A percentile compares a stretch with the other conserved stretches of the same genome.
phyloP scores from a whole-genome alignment of 2,888 invertebrate species.

The Ceratothoa steindachneri region DNA sequence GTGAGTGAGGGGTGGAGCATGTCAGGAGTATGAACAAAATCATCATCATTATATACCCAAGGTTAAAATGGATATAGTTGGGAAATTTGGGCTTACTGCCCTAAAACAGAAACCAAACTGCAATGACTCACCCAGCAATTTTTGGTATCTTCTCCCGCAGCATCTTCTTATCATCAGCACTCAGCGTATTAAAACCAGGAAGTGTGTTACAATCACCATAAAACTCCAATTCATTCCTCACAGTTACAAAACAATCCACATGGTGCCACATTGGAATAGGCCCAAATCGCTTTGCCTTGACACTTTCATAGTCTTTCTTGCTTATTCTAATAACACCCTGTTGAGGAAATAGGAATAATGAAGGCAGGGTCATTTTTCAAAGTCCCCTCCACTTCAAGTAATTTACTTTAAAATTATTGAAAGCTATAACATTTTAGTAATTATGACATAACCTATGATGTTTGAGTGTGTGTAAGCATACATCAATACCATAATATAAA shows the following conservation, averaged over 20 bases:
- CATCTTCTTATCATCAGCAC: slow-evolving; percentile 65
- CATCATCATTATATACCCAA: too few relatives aligned
- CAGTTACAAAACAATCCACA: slow-evolving; percentile 77
- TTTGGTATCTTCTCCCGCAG: slow-evolving; percentile 60
- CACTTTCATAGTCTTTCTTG: slow-evolving; percentile 78
- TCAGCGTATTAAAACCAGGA: slow-evolving; percentile 70
- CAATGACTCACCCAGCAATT: neutral
- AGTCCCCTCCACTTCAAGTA: neutral
- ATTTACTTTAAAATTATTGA: too few relatives aligned
- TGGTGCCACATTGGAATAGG: slow-evolving; percentile 88
- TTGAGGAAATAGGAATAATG: neutral
- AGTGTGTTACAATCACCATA: slow-evolving; percentile 67
- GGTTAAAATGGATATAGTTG: too few relatives aligned
- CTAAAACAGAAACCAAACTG: too few relatives aligned
- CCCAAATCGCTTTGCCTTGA: slow-evolving; percentile 73
- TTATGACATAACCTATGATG: too few relatives aligned
- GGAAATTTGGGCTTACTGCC: too few relatives aligned
- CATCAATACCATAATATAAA: too few relatives aligned
- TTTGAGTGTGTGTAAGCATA: too few relatives aligned
- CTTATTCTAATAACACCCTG: slow-evolving; percentile 70
- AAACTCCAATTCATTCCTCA: slow-evolving; percentile 69
- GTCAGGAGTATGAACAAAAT: too few relatives aligned
- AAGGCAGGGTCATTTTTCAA: neutral
- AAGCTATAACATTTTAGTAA: too few relatives aligned
- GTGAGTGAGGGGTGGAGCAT: too few relatives aligned